Base-by-base conservation (phyloP, 2,797 vertebrate species). In the Pantherophis vulpinus region DNA sequence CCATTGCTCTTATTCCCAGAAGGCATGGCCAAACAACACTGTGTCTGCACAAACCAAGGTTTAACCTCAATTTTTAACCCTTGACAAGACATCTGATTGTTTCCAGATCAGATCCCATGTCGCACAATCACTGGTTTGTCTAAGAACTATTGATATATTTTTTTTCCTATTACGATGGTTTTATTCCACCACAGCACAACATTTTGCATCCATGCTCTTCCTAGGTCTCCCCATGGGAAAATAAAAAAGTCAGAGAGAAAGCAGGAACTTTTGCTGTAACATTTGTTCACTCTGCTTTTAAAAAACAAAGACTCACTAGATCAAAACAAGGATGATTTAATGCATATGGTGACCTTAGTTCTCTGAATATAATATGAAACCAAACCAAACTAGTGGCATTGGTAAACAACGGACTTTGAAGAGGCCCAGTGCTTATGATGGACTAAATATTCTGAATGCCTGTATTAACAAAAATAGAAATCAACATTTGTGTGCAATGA, bases 81-180 rank as follows among this genome's bases (percentile, higher is more conserved):
- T 95, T 96, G 96, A 96, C 96, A 94, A 92, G 95, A 94, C 95
- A 94, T 92, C 95, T 97, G 96, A 96, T 96, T 96, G 96, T 95
- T 97, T 96, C 96, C 96, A 97, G 96, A 93, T 95, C 90, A 96
- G 94, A 93, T 95, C 89, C 95, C 86, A 29, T 95, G 91, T 92
- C 58, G 90, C 94, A 95, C 95, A 95, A 91, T 96, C 95, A 96
- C 94, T 83, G 51, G 55, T 16, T 60, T 83, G 91, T 94, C 96
- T 94, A 58, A 86, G 79, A 93, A 94, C 95, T 96, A 93, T 92
- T 94, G 60, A 89, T 61, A 89, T 61, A 11, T 61, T 1, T 95
- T 94, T 79, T 92, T 92, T 93, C 94, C 95, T 96, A 93, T 94
- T 59, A 94, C 42, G 88, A 83, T 9, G 94, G 92, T 87, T 1